Evolutionary conservation across 2,888 invertebrate genomes (phyloP).

Genomic region (Calliscelio sp.): DNA sequence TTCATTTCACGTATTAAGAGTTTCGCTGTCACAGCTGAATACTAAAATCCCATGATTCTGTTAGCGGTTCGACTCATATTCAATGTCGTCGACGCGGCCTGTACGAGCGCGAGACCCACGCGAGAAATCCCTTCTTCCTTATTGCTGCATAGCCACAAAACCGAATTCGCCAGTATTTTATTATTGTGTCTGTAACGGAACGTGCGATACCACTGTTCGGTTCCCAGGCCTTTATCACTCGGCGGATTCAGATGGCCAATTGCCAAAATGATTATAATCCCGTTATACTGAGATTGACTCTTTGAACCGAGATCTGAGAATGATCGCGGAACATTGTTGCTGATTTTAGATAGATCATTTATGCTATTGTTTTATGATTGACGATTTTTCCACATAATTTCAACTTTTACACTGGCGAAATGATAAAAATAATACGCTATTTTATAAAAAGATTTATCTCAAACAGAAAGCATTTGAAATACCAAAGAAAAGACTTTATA

Average conservation of each 20-base stretch:
- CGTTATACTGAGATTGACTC: conserved; percentile 60
- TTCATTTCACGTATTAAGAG: conserved; percentile 45
- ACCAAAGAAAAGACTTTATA: no score
- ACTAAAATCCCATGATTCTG: conserved; percentile 26
- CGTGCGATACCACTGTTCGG: conserved; percentile 13
- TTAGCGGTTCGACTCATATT: conserved; percentile 61
- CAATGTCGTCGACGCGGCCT: conserved; percentile 74
- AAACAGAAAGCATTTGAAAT: no score
- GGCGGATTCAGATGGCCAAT: conserved; percentile 32
- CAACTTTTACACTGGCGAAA: no score
- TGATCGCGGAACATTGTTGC: no score
- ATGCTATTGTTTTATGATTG: no score
- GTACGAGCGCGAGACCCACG: conserved; percentile 77
- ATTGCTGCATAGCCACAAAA: conserved; percentile 44
- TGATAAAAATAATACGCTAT: no score
- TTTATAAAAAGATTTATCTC: no score
- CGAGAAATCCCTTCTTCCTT: conserved; percentile 76
- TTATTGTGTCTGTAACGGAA: conserved; percentile 40
- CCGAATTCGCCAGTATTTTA: conserved; percentile 39
- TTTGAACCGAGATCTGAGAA: conserved; percentile 48
- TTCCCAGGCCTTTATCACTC: conserved; percentile 43
- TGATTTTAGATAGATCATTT: no score
- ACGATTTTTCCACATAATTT: no score
- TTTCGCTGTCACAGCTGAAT: conserved; percentile 42
- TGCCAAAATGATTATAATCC: conserved; percentile 34